A percentile compares a stretch with the other conserved stretches of the same genome.
These are phyloP conservation scores for Galagoides demidoff DNA, from an alignment of 2,797 vertebrate species.

Conservation along the genomic window DNA sequence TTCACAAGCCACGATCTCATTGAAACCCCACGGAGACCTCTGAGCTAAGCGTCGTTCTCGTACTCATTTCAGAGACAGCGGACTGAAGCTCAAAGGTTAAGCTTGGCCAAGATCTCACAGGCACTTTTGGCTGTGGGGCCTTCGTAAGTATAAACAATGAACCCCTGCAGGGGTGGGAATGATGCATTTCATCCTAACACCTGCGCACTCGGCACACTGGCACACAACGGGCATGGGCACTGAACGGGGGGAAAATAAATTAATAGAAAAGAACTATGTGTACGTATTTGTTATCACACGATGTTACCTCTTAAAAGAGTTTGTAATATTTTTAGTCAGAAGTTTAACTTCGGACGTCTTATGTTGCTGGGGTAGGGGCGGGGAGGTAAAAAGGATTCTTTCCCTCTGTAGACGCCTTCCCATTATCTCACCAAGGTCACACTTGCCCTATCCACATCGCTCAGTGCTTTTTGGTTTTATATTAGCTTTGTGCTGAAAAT, in stretches of 20 bases:
- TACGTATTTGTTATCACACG: not conserved
- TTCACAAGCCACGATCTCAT: not conserved
- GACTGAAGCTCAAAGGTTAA: not conserved
- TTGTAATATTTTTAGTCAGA: conserved; percentile 7
- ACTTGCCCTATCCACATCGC: conserved; percentile 56
- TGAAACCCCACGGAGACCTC: not conserved
- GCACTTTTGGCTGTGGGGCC: not conserved
- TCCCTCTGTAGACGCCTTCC: not conserved
- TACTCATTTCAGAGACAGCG: not conserved
- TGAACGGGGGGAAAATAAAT: not conserved
- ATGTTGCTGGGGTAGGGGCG: not conserved
- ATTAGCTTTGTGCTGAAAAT: conserved; percentile 81
- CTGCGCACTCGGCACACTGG: not conserved
- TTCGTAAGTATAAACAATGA: not conserved
- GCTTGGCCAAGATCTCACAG: not conserved
- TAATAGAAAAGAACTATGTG: not conserved
- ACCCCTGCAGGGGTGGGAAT: not conserved
- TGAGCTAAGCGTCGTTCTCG: not conserved
- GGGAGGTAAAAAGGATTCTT: not conserved
- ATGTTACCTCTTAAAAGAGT: conserved; percentile 50
- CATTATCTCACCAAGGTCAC: conserved; percentile 55
- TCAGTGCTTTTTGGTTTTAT: conserved; percentile 72
- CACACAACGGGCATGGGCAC: not conserved
- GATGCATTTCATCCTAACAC: not conserved
- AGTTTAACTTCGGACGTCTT: conserved; percentile 28